These are phyloP conservation scores for Cyprinella venusta DNA, from an alignment of 2,797 vertebrate genomes.

Conservation along the genomic window DNA sequence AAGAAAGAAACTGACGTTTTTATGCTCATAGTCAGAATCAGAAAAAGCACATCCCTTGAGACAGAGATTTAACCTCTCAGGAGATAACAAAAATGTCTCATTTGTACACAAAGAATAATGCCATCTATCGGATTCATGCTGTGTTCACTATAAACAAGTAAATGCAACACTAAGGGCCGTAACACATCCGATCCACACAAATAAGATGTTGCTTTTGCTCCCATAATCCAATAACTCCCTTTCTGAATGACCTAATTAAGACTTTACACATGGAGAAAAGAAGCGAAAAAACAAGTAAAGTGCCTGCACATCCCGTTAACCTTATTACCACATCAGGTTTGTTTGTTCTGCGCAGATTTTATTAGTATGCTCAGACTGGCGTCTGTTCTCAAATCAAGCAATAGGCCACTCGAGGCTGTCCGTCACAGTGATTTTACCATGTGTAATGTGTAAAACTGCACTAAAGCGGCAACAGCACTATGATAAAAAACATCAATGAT, in stretches of 20 bases:
- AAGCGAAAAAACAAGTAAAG: slow-evolving; percentile 66
- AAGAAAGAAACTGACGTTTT: slow-evolving; percentile 47
- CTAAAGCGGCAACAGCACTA: not conserved
- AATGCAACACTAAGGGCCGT: slow-evolving; percentile 56
- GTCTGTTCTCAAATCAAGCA: slow-evolving; percentile 14
- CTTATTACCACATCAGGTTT: slow-evolving; percentile 67
- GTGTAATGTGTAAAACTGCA: not conserved
- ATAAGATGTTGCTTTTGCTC: slow-evolving; percentile 62
- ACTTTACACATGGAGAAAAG: slow-evolving; percentile 69
- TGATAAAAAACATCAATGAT: slow-evolving; percentile 5
- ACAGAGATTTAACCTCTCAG: slow-evolving; percentile 65
- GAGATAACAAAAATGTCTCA: slow-evolving; percentile 70
- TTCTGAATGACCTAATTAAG: slow-evolving; percentile 78
- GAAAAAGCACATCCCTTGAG: slow-evolving; percentile 65
- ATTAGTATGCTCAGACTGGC: not conserved
- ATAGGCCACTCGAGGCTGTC: not conserved
- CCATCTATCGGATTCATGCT: slow-evolving; percentile 64
- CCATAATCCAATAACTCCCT: slow-evolving; percentile 74
- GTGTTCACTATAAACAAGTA: slow-evolving; percentile 59
- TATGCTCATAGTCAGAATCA: slow-evolving; percentile 66
- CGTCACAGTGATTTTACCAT: not conserved
- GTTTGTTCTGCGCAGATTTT: slow-evolving; percentile 27
- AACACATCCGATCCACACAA: slow-evolving; percentile 52
- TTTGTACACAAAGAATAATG: slow-evolving; percentile 71
- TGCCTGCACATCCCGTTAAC: slow-evolving; percentile 71